These are phyloP conservation scores for Microctonus aethiopoides DNA, from an alignment of 2,888 invertebrate species.

Conservation along the genomic window DNA sequence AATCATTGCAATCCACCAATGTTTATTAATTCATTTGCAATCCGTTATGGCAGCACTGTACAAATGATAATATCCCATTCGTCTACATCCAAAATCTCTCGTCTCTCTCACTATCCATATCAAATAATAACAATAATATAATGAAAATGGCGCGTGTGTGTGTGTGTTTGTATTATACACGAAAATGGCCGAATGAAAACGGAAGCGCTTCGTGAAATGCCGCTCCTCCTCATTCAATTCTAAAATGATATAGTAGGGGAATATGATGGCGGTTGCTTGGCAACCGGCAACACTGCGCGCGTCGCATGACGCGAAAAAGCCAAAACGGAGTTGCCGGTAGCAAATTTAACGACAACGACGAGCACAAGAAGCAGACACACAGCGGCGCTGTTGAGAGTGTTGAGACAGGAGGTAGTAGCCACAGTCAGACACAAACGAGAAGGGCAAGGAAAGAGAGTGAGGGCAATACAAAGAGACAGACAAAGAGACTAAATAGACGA, in stretches of 20 bases:
- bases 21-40: not conserved
- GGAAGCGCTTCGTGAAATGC: not conserved
- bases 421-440: slow-evolving; percentile 59
- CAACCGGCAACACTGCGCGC: slow-evolving; percentile 56
- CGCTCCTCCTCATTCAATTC: not conserved
- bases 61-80: not conserved
- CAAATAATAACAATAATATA: too few relatives aligned
- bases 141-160: too few relatives aligned
- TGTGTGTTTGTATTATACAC: not conserved
- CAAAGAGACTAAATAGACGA: not conserved
- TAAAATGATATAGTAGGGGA: slow-evolving; percentile 11
- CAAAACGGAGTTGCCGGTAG: slow-evolving; percentile 18
- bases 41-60: not conserved
- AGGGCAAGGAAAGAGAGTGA: not conserved
- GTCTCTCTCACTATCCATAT: too few relatives aligned
- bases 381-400: not conserved
- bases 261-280: slow-evolving; percentile 53
- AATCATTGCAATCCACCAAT: not conserved
- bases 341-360: slow-evolving; percentile 17
- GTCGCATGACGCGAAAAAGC: slow-evolving; percentile 21
- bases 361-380: slow-evolving; percentile 2
- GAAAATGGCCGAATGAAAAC: not conserved
- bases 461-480: not conserved
- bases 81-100: too few relatives aligned
- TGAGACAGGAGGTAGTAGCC: not conserved